Percentiles rank a stretch among this genome's conserved stretches.
These are phyloP conservation scores for Manacus vitellinus DNA, from an alignment of 2,113 vertebrate genomes.

Conservation along the genomic window DNA sequence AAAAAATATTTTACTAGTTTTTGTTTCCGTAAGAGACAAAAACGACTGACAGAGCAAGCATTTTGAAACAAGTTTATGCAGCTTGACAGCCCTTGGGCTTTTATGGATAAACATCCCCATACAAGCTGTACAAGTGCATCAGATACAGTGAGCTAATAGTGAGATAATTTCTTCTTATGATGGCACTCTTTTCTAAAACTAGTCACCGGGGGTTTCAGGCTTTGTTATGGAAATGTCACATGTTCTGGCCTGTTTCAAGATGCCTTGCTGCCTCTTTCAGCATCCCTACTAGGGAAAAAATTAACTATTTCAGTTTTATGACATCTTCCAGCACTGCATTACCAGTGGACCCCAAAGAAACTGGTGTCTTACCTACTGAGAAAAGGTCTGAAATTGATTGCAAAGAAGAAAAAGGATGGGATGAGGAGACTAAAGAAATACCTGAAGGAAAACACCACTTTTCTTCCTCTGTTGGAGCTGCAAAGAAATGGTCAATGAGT, in stretches of 20 bases:
- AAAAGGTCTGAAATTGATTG: neutral
- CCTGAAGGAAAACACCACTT: constrained; percentile 14
- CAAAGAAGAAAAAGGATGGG: neutral
- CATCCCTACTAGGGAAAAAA: neutral
- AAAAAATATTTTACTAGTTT: neutral
- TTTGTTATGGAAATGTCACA: constrained; percentile 42
- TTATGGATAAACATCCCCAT: neutral
- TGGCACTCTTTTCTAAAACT: constrained; percentile 54
- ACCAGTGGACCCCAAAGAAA: constrained; percentile 26
- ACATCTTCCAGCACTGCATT: neutral
- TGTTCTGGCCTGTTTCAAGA: neutral
- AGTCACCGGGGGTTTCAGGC: constrained; percentile 29
- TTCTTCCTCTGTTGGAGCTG: constrained; percentile 83
- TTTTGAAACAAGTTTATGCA: neutral
- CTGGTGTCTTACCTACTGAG: neutral
- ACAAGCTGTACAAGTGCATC: neutral
- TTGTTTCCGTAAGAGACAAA: neutral
- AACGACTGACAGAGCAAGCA: neutral
- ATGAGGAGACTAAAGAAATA: neutral
- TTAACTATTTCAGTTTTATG: constrained; percentile 46
- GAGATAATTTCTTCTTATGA: constrained; percentile 1
- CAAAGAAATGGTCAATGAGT: constrained; percentile 71
- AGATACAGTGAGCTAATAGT: neutral
- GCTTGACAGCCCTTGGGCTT: neutral
- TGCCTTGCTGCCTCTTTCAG: neutral